Evolutionary conservation across 1,140 invertebrate genomes (phyloP).

Genomic region (Sycophila sp.): DNA sequence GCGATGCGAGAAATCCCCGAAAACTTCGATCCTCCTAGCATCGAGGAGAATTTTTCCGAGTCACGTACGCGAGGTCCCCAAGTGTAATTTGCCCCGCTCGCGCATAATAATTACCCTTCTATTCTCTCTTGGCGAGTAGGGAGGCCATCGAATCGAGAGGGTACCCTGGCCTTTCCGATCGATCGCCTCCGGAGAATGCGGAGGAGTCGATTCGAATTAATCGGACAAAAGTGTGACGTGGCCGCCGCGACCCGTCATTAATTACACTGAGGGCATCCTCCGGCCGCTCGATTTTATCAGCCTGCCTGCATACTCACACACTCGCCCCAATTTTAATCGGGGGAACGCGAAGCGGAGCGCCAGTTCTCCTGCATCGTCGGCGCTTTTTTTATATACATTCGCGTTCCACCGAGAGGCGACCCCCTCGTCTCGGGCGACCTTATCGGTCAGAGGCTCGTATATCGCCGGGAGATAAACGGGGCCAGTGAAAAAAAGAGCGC

Average conservation of each 20-base stretch:
- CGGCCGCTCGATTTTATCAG: neutral
- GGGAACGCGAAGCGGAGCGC: neutral
- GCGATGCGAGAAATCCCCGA: no score
- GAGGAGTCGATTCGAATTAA: slow-evolving; percentile 11
- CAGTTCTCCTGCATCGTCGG: neutral
- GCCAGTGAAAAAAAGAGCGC: neutral
- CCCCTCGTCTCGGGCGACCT: neutral
- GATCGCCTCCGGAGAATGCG: no score
- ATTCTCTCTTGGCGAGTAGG: no score
- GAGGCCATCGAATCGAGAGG: no score
- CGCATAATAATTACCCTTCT: no score
- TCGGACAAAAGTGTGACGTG: neutral
- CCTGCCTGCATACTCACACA: neutral
- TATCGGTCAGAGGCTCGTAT: neutral
- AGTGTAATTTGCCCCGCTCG: no score
- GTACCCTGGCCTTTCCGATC: no score
- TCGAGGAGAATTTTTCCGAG: no score
- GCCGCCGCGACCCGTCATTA: neutral
- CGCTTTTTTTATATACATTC: no score
- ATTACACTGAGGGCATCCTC: neutral
- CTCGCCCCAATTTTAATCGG: slow-evolving; percentile 24
- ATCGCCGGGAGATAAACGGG: neutral
- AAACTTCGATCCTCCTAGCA: no score
- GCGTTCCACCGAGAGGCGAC: no score
- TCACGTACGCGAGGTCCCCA: no score